These are phyloP conservation scores for Meda fulgida DNA, from an alignment of 2,797 vertebrate species.

Conservation along the genomic window DNA sequence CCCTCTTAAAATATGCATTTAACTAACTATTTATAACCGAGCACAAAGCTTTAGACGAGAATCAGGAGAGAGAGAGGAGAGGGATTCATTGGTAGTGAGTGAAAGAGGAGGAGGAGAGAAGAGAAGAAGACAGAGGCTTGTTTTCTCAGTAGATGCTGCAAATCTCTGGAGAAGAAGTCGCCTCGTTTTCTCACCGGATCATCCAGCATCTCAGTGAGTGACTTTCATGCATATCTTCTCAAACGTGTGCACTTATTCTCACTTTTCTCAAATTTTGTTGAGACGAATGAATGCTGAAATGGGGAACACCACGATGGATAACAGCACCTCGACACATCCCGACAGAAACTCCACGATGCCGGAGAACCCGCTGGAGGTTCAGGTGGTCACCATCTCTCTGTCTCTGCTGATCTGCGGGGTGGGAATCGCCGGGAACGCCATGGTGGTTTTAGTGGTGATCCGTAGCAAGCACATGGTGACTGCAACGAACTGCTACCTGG, in stretches of 20 bases:
- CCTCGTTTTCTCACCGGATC: background rate
- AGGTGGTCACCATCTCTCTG: constrained; percentile 83
- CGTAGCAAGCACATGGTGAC: constrained; percentile 89
- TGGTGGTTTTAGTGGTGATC: constrained; percentile 89
- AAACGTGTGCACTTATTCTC: background rate
- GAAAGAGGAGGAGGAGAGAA: background rate
- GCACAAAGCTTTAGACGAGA: background rate
- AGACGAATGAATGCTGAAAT: background rate
- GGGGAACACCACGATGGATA: background rate
- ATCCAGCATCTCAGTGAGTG: background rate
- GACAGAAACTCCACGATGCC: constrained; percentile 26
- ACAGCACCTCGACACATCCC: background rate
- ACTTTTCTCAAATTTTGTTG: background rate
- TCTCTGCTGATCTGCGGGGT: constrained; percentile 84
- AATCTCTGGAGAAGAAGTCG: background rate
- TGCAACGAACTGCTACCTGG: constrained; percentile 90
- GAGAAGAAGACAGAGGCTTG: background rate
- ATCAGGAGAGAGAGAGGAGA: background rate
- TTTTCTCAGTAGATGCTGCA: background rate
- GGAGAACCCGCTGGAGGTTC: constrained; percentile 76
- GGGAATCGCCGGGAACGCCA: constrained; percentile 85
- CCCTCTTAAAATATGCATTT: background rate
- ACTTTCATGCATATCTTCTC: background rate
- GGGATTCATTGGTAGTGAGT: background rate
- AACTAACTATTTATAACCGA: background rate